Percentiles rank a stretch among this genome's conserved stretches.
These are phyloP conservation scores for Camelus dromedarius DNA, from an alignment of 2,113 vertebrate genomes.

Conservation along the genomic window DNA sequence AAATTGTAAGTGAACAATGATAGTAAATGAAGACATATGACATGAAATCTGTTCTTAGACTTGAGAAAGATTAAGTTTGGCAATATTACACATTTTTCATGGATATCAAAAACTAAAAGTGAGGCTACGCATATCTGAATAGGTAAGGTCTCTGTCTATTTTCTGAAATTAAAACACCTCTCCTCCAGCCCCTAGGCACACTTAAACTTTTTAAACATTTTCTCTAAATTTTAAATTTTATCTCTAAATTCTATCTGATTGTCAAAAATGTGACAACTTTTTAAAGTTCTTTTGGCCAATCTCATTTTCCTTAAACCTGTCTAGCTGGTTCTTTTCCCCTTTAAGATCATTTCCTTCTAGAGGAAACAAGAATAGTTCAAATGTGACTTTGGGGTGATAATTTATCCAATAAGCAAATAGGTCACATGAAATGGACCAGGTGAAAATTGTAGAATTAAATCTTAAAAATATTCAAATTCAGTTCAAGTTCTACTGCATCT, in stretches of 20 bases:
- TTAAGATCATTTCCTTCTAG: background rate
- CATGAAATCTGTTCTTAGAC: conserved; percentile 61
- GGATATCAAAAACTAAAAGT: conserved; percentile 10
- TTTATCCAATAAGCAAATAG: background rate
- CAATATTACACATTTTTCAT: conserved; percentile 37
- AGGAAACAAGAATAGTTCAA: background rate
- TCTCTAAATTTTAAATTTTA: background rate
- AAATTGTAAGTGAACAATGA: conserved; percentile 73
- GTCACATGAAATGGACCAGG: background rate
- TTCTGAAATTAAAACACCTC: background rate
- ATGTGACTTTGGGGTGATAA: background rate
- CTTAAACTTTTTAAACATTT: background rate
- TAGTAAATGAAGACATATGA: conserved; percentile 65
- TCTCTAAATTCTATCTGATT: background rate
- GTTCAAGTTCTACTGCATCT: background rate
- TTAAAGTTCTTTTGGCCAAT: background rate
- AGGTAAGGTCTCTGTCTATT: background rate
- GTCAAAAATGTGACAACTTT: background rate
- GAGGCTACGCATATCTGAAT: background rate
- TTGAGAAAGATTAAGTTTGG: conserved; percentile 1
- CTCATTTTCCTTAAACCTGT: background rate
- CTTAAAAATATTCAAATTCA: background rate
- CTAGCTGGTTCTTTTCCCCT: background rate
- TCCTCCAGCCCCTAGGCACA: rapidly evolving
- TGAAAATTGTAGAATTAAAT: background rate